phyloP scores from a whole-genome alignment of 2,888 invertebrate genomes.

The Xanthostigma xanthostigma region DNA sequence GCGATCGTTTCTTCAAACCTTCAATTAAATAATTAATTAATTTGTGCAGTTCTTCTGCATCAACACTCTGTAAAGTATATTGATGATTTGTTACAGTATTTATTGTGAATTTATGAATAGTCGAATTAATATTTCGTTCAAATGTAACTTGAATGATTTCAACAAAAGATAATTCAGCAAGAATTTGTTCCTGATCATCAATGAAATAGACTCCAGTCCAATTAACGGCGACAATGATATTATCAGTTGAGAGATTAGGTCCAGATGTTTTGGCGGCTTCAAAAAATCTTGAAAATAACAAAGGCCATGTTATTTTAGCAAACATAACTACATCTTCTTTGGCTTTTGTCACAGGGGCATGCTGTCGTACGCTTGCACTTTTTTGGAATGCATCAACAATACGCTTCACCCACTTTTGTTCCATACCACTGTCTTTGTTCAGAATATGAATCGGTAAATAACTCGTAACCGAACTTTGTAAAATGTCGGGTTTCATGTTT shows the following conservation, averaged over 20 bases:
- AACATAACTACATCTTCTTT: constrained; percentile 85
- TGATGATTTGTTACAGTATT: constrained; percentile 78
- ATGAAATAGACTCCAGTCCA: constrained; percentile 88
- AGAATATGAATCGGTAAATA: constrained; percentile 70
- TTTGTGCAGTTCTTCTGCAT: constrained; percentile 71
- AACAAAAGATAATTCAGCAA: constrained; percentile 72
- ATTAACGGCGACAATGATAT: constrained; percentile 85
- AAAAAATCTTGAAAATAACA: constrained; percentile 86
- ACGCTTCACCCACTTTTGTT: constrained; percentile 54
- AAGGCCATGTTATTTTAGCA: constrained; percentile 85
- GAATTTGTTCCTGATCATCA: constrained; percentile 80
- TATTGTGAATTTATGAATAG: constrained; percentile 53
- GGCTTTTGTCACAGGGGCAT: constrained; percentile 48
- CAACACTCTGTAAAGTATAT: constrained; percentile 78
- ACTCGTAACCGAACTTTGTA: constrained; percentile 56
- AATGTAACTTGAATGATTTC: constrained; percentile 68
- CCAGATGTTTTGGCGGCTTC: constrained; percentile 72
- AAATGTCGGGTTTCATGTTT: constrained; percentile 47
- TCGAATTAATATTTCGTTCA: constrained; percentile 33
- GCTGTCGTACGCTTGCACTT: constrained; percentile 55
- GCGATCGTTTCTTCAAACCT: constrained; percentile 72
- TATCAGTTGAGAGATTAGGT: constrained; percentile 46
- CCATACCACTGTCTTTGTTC: constrained; percentile 23
- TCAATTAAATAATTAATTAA: constrained; percentile 72
- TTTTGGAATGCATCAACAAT: constrained; percentile 56